These are phyloP conservation scores for Tamandua tetradactyla DNA, from an alignment of 2,797 vertebrate species.

Conservation along the genomic window DNA sequence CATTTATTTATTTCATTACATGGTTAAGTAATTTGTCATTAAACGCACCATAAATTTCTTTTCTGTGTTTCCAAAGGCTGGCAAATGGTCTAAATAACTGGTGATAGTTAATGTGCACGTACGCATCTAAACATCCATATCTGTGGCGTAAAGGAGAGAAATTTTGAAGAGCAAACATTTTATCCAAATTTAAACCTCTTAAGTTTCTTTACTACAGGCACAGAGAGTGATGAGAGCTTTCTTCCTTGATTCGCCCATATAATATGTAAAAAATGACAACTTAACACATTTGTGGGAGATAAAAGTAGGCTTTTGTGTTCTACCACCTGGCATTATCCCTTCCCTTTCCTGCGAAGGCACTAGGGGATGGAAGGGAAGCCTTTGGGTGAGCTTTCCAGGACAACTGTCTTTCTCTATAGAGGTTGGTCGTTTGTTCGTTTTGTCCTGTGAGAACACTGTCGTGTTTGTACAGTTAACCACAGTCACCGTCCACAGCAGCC, in stretches of 20 bases:
- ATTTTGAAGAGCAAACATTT: slow-evolving; percentile 83
- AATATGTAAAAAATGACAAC: slow-evolving; percentile 86
- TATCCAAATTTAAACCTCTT: slow-evolving; percentile 85
- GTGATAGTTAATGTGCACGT: slow-evolving; percentile 83
- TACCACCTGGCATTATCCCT: slow-evolving; percentile 86
- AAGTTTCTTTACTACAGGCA: slow-evolving; percentile 81
- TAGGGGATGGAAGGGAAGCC: slow-evolving; percentile 86
- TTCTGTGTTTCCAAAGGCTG: slow-evolving; percentile 82
- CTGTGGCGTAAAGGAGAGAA: slow-evolving; percentile 85
- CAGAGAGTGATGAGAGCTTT: slow-evolving; percentile 74
- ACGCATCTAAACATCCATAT: slow-evolving; percentile 73
- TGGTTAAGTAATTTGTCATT: slow-evolving; percentile 77
- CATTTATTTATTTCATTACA: slow-evolving; percentile 72
- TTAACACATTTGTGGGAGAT: slow-evolving; percentile 88
- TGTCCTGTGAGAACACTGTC: too few relatives aligned
- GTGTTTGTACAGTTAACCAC: too few relatives aligned
- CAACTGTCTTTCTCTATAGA: slow-evolving; percentile 70
- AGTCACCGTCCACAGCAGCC: too few relatives aligned
- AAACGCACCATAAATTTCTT: slow-evolving; percentile 78
- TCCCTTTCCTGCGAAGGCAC: slow-evolving; percentile 89
- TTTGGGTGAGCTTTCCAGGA: slow-evolving; percentile 82
- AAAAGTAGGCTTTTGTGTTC: slow-evolving; percentile 91
- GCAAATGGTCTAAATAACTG: slow-evolving; percentile 87
- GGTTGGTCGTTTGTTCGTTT: too few relatives aligned
- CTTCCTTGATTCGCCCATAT: slow-evolving; percentile 85